phyloP scores from a whole-genome alignment of 2,888 invertebrate species.

The Noctua pronuba region DNA sequence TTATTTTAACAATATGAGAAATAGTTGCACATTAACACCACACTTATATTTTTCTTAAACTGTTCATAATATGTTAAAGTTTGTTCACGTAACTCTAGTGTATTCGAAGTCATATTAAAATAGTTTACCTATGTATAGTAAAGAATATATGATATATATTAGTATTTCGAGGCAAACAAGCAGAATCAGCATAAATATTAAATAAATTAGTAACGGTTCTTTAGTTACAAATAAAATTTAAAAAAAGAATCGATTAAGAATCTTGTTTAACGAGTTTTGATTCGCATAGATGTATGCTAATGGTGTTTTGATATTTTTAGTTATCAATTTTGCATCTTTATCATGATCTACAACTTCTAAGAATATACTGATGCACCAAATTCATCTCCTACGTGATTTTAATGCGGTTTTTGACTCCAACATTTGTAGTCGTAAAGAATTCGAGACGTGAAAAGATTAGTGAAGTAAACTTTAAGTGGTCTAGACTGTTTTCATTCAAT shows the following conservation, averaged over 20 bases:
- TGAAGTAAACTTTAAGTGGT: slow-evolving; percentile 47
- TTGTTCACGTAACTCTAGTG: slow-evolving; percentile 30
- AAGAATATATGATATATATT: not conserved
- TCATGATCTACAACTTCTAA: not conserved
- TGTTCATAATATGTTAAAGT: slow-evolving; percentile 27
- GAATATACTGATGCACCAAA: slow-evolving; percentile 60
- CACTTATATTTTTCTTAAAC: slow-evolving; percentile 19
- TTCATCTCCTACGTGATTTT: slow-evolving; percentile 60
- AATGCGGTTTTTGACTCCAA: slow-evolving; percentile 73
- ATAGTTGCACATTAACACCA: slow-evolving; percentile 39
- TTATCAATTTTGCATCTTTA: slow-evolving; percentile 20
- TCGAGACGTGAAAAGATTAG: slow-evolving; percentile 31
- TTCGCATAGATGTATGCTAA: slow-evolving; percentile 28
- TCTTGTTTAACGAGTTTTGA: slow-evolving; percentile 36
- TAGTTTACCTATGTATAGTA: not conserved
- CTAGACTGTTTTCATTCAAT: slow-evolving; percentile 51
- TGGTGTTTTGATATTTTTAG: slow-evolving; percentile 6
- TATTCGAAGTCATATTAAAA: slow-evolving; percentile 5
- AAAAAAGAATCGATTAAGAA: slow-evolving; percentile 18
- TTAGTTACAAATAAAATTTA: slow-evolving; percentile 39
- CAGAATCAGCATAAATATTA: slow-evolving; percentile 18
- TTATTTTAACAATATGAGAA: not conserved
- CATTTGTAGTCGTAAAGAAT: slow-evolving; percentile 48
- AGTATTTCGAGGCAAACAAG: slow-evolving; percentile 21
- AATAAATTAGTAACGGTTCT: slow-evolving; percentile 53